phyloP scores from a whole-genome alignment of 2,888 invertebrate species.

The Chelonus formosanus region DNA sequence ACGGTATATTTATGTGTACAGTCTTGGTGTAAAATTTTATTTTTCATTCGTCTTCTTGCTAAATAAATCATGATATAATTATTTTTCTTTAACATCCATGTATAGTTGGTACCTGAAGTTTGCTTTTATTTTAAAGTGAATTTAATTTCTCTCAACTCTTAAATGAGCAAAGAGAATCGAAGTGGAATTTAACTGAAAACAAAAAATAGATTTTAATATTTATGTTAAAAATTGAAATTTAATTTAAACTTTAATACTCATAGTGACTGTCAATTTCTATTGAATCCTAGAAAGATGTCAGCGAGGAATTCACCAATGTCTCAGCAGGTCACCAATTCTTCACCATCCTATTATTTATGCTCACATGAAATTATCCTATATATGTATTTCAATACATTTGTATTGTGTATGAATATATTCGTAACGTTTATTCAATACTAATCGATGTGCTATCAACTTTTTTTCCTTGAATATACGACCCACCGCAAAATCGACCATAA shows the following conservation, averaged over 20 bases:
- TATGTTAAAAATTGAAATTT: no score
- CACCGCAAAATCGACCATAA: conserved; percentile 53
- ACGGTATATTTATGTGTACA: no score
- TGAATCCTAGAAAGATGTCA: conserved; percentile 55
- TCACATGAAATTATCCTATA: no score
- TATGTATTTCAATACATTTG: no score
- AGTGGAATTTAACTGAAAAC: conserved; percentile 1
- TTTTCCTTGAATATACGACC: conserved; percentile 37
- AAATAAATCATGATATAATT: no score
- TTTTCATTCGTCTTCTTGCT: background rate
- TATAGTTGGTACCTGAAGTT: no score
- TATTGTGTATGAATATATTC: background rate
- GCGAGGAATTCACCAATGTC: conserved; percentile 53
- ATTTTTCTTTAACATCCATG: no score
- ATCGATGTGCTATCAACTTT: conserved; percentile 1
- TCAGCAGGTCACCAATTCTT: conserved; percentile 48
- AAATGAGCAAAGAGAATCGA: background rate
- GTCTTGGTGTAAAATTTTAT: background rate
- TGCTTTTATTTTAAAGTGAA: no score
- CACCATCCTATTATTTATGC: no score
- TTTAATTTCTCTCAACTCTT: no score
- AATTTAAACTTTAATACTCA: background rate
- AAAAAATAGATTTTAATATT: conserved; percentile 14
- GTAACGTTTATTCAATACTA: background rate
- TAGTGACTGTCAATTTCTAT: conserved; percentile 50